Evolutionary conservation across 2,113 vertebrate genomes (phyloP).

Genomic region (Notarius quadriscutis): DNA sequence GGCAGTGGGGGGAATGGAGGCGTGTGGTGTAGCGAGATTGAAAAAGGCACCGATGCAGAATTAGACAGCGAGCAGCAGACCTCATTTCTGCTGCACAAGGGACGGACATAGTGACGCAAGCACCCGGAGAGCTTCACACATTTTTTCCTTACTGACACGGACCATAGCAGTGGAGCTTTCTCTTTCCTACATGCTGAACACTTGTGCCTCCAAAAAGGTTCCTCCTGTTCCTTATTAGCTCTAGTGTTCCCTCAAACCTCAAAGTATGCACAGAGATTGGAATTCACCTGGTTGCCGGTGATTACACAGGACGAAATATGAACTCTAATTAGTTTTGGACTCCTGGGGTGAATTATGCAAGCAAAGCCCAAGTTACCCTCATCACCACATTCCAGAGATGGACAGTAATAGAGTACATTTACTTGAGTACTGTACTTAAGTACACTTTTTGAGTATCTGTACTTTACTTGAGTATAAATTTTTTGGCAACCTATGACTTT

Average conservation of each 20-base stretch:
- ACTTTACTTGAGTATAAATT: too few species aligned
- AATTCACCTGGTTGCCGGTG: slow-evolving; percentile 5
- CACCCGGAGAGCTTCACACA: not conserved
- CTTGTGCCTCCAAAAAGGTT: not conserved
- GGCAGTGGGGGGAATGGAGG: not conserved
- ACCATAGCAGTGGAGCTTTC: slow-evolving; percentile 6
- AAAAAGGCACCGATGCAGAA: slow-evolving; percentile 42
- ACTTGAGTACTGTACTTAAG: too few species aligned
- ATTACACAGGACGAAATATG: slow-evolving; percentile 2
- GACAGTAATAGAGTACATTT: too few species aligned
- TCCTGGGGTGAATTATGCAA: not conserved
- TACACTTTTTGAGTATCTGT: too few species aligned
- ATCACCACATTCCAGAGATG: not conserved
- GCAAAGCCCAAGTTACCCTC: not conserved
- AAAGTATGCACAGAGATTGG: not conserved
- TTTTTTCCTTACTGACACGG: not conserved
- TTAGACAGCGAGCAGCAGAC: slow-evolving; percentile 52
- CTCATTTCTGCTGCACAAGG: slow-evolving; percentile 59
- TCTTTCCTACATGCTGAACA: not conserved
- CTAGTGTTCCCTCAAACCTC: not conserved
- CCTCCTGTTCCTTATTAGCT: not conserved
- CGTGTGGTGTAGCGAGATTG: slow-evolving; percentile 24
- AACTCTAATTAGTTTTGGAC: not conserved
- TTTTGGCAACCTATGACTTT: too few species aligned
- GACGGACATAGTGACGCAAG: slow-evolving; percentile 31